A percentile compares a stretch with the other conserved stretches of the same genome.
Conservation (phyloP, 2,888 invertebrate genomes). For the Ypsolopha sequella region DNA sequence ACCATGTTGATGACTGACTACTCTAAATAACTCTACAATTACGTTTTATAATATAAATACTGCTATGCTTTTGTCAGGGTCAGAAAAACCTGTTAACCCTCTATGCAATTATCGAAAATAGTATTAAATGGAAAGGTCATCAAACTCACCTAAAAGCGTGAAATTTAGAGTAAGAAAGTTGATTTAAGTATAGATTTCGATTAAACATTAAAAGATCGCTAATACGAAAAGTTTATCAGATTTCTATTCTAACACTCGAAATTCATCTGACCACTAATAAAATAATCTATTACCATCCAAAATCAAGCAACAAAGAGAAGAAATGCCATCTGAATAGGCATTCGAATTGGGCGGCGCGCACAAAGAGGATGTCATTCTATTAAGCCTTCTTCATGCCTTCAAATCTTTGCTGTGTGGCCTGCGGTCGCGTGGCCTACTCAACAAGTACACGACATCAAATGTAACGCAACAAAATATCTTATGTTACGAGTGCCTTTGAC, state of each 20-base stretch:
- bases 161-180: too few species aligned
- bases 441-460: constrained; percentile 10
- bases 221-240: constrained; percentile 15
- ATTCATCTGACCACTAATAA: constrained; percentile 60
- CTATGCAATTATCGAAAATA: too few species aligned
- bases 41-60: too few species aligned
- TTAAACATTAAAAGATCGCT: background rate
- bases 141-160: too few species aligned
- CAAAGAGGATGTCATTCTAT: constrained; percentile 69
- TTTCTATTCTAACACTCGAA: constrained; percentile 50
- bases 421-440: constrained; percentile 46
- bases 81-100: too few species aligned
- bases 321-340: constrained; percentile 70
- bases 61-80: too few species aligned
- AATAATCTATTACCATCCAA: constrained; percentile 66
- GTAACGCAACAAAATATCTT: background rate
- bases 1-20: background rate
- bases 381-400: constrained; percentile 65
- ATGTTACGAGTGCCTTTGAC: too few species aligned
- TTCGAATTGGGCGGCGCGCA: constrained; percentile 68
- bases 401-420: constrained; percentile 55
- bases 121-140: too few species aligned
- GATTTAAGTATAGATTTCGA: background rate
- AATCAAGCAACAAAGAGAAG: constrained; percentile 68
- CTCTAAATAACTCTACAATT: background rate